Percentiles rank a stretch among this genome's conserved stretches.
Conservation (phyloP, 2,888 invertebrate genomes). For the Yponomeuta evonymella region DNA sequence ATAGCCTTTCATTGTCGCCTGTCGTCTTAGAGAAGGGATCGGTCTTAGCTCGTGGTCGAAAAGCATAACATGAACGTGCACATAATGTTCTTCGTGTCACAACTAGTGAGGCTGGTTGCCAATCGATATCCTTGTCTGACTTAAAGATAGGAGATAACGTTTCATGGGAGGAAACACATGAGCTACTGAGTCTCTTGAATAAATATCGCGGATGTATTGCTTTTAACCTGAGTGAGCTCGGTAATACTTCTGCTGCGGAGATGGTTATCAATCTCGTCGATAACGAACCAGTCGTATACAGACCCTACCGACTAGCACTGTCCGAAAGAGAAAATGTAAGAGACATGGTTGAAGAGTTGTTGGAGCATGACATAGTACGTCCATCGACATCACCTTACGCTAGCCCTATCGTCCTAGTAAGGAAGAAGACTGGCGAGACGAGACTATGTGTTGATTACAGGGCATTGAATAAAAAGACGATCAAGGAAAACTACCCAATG, state of each 20-base stretch:
- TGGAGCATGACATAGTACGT: constrained; percentile 24
- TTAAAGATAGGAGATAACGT: too few species aligned
- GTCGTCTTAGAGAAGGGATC: too few species aligned
- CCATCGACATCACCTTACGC: constrained; percentile 26
- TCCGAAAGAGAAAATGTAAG: constrained; percentile 20
- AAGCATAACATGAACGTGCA: too few species aligned
- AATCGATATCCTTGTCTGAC: too few species aligned
- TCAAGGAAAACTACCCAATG: constrained; percentile 24
- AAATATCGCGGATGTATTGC: not conserved
- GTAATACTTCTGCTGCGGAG: constrained; percentile 10
- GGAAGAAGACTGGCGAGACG: constrained; percentile 19
- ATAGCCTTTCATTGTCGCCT: too few species aligned
- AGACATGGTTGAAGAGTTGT: constrained; percentile 26
- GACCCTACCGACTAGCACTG: constrained; percentile 22
- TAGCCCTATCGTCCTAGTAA: constrained; percentile 27
- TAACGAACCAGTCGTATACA: constrained; percentile 19
- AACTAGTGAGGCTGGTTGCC: too few species aligned
- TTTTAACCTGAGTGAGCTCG: not conserved
- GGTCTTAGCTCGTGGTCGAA: too few species aligned
- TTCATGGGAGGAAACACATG: too few species aligned
- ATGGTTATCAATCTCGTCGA: constrained; percentile 22
- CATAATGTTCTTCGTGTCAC: too few species aligned
- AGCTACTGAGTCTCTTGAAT: not conserved
- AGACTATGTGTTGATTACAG: constrained; percentile 23
- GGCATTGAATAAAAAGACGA: constrained; percentile 30